A percentile compares a stretch with the other conserved stretches of the same genome.
Evolutionary conservation across 2,888 invertebrate genomes (phyloP).

Genomic region (Agrilus mali): DNA sequence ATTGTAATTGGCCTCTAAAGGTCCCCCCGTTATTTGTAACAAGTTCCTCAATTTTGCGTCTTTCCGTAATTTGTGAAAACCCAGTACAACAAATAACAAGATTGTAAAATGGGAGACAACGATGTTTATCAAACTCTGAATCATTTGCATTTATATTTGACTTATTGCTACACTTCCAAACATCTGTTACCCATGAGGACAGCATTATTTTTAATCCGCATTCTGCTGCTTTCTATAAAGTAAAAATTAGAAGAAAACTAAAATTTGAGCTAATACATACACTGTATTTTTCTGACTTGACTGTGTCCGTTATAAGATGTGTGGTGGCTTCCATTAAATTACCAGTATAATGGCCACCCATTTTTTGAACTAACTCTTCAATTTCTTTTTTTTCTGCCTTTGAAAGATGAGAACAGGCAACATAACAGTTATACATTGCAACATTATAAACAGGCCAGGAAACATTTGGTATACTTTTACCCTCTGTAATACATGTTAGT

Average conservation of each 20-base stretch:
- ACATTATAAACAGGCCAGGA: conserved; percentile 67
- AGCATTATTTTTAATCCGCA: conserved; percentile 60
- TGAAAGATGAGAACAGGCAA: conserved; percentile 46
- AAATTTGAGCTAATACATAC: conserved; percentile 33
- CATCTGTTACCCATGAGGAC: conserved; percentile 64
- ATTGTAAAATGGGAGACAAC: conserved; percentile 64
- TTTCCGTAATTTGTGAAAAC: conserved; percentile 43
- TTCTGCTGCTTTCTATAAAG: conserved; percentile 51
- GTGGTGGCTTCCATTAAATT: conserved; percentile 56
- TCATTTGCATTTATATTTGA: conserved; percentile 51
- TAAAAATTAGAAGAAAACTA: conserved; percentile 7
- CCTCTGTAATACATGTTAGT: conserved; percentile 57
- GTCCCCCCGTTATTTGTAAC: conserved; percentile 63
- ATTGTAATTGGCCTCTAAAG: conserved; percentile 33
- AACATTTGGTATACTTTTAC: conserved; percentile 60
- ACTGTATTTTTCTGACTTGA: conserved; percentile 64
- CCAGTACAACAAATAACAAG: conserved; percentile 71
- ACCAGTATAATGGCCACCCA: conserved; percentile 62
- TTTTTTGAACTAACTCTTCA: conserved; percentile 52
- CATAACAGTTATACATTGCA: conserved; percentile 61
- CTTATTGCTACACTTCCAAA: conserved; percentile 61
- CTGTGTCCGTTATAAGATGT: conserved; percentile 68
- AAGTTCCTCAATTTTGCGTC: conserved; percentile 49
- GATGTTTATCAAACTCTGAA: conserved; percentile 44
- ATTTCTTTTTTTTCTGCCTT: conserved; percentile 40